Conservation (phyloP, 2,888 invertebrate species). For the Molanna angustata region DNA sequence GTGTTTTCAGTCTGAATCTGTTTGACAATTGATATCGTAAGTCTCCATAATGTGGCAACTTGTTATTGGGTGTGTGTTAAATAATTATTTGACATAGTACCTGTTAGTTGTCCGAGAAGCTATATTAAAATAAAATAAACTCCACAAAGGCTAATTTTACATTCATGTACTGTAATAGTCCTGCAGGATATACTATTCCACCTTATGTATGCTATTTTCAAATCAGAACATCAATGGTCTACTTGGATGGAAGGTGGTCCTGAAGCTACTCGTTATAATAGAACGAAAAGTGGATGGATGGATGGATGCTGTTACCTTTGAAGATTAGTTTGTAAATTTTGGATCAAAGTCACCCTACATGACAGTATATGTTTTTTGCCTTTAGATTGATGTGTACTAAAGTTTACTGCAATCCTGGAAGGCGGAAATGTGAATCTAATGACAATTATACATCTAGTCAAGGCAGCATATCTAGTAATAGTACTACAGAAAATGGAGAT, state of each 20-base stretch:
- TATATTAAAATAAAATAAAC: slow-evolving; percentile 7
- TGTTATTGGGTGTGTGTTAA: too few relatives aligned
- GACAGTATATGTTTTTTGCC: slow-evolving; percentile 15
- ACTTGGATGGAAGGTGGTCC: slow-evolving; percentile 1
- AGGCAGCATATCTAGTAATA: slow-evolving; percentile 31
- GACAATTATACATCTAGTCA: slow-evolving; percentile 35
- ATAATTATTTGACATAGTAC: too few relatives aligned
- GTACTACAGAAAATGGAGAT: slow-evolving; percentile 35
- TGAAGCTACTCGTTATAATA: neutral
- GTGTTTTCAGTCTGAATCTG: too few relatives aligned
- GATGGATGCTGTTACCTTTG: neutral
- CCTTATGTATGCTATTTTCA: slow-evolving; percentile 1
- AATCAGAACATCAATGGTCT: slow-evolving; percentile 1
- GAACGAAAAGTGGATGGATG: slow-evolving; percentile 6
- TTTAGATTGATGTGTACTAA: slow-evolving; percentile 58
- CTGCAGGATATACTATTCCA: neutral
- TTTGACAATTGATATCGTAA: too few relatives aligned
- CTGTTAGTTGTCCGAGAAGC: too few relatives aligned
- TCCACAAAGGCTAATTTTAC: slow-evolving; percentile 2
- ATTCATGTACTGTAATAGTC: neutral
- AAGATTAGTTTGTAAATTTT: slow-evolving; percentile 4
- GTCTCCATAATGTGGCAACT: too few relatives aligned
- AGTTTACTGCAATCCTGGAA: slow-evolving; percentile 57
- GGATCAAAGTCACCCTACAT: too few relatives aligned
- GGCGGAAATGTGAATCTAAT: slow-evolving; percentile 34